Evolutionary conservation across 37 sponge, comb jelly and placozoan species (phyloP), one percentile per base, ranked within the genome.

Genomic region (Ephydatia muelleri): DNA sequence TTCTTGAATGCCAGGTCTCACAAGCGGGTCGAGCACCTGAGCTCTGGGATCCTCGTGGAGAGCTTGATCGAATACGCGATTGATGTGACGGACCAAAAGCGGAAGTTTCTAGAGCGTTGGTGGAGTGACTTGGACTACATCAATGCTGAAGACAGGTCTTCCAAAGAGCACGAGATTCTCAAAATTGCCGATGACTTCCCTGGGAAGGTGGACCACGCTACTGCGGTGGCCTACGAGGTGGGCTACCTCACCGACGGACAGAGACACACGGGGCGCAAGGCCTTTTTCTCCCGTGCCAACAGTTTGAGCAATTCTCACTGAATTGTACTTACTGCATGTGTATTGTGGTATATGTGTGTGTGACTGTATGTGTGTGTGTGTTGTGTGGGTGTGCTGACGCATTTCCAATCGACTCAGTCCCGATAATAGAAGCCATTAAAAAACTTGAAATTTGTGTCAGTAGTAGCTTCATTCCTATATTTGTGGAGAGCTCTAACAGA

Each of bases 161-260:
- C 73, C 2, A 71, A 85, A 64, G 87, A 92, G 26, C 48, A 82
- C 2, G 76, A 77, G 37, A 77, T 92, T n/a, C 38, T 67, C 0
- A n/a, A 82, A 26, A 49, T 33, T 5, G 22, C 89, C 25, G 88
- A 89, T 37, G 49, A 73, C n/a, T 40, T 82, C n/a, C 85, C 90
- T 1, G 96, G 96, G 19, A 95, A 95, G 75, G 73, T 95, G 36
- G 96, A 95, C 84, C 96, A 95, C 78, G 90, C 93, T 49, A 85
- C 93, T 16, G 80, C 85, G 5, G 96, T 82, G 3, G 96, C 66
- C 0, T 92, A 88, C 64, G 28, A 82, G 48, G 94, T 90, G 0
- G 85, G 91, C 9, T 32, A 40, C 25, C 9, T 57, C 57, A 57
- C 12, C 14, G 57, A 57, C 12, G 57, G 57, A 43, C 47, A 43